A percentile compares a stretch with the other conserved stretches of the same genome.
phyloP scores from a whole-genome alignment of 2,888 invertebrate genomes.

The Andrena marginata region DNA sequence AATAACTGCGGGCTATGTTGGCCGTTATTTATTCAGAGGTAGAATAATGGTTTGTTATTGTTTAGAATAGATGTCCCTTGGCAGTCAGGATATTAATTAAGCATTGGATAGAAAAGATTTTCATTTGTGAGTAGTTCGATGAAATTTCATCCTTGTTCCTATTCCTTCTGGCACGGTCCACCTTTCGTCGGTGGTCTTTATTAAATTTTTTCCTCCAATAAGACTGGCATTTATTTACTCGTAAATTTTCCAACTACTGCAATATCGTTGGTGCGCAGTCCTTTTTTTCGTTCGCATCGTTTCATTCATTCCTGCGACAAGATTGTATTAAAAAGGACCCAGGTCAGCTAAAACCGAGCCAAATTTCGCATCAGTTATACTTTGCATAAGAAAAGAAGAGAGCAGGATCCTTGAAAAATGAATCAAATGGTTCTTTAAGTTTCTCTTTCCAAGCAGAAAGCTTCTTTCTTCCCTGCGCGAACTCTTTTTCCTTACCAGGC shows the following conservation, averaged over 20 bases:
- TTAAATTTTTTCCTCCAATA: conserved; percentile 42
- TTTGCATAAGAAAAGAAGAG: background rate
- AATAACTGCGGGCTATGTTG: too few relatives aligned
- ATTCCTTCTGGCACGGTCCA: too few relatives aligned
- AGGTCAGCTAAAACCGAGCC: background rate
- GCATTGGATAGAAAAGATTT: background rate
- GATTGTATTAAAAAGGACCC: background rate
- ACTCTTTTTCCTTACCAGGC: background rate
- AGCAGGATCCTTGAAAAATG: too few relatives aligned
- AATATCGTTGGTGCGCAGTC: conserved; percentile 3
- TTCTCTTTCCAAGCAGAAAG: too few relatives aligned
- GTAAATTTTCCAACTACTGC: conserved; percentile 16
- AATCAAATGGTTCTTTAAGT: conserved; percentile 2
- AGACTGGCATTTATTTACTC: conserved; percentile 32
- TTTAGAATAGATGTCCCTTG: background rate
- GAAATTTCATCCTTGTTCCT: background rate
- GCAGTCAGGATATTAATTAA: background rate
- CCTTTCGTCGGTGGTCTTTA: conserved; percentile 18
- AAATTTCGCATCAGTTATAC: background rate
- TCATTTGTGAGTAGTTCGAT: background rate
- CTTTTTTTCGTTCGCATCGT: background rate
- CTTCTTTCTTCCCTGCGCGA: too few relatives aligned
- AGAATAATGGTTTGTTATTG: background rate
- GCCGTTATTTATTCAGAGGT: background rate
- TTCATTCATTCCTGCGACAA: background rate